These are phyloP conservation scores for Turnix velox DNA, from an alignment of 2,113 vertebrate species.

Conservation along the genomic window DNA sequence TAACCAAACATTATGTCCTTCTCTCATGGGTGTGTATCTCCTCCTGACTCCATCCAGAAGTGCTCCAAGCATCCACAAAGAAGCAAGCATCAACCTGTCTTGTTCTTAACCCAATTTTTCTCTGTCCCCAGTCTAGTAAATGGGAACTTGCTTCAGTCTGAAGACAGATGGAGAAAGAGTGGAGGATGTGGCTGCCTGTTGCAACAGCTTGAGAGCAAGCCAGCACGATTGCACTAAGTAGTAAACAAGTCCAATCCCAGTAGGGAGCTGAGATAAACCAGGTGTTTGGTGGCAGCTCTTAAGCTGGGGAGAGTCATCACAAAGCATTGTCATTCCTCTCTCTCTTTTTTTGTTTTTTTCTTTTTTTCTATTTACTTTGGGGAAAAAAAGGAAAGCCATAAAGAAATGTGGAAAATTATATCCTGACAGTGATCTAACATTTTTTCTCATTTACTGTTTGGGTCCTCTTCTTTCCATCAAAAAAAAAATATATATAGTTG, in stretches of 20 bases:
- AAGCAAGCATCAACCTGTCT: not conserved
- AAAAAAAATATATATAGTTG: not conserved
- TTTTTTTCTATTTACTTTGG: rapidly evolving
- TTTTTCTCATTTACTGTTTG: not conserved
- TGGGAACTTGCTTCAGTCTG: not conserved
- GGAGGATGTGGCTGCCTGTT: not conserved
- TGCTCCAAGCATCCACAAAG: not conserved
- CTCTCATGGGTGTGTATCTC: rapidly evolving
- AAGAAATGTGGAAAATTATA: not conserved
- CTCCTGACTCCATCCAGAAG: not conserved
- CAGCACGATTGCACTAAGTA: not conserved
- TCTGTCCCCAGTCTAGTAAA: not conserved
- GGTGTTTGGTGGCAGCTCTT: not conserved
- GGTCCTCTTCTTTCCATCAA: not conserved
- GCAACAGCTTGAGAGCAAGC: not conserved
- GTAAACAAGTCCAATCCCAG: not conserved
- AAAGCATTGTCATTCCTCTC: not conserved
- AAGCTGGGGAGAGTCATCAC: not conserved
- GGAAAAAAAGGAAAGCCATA: not conserved
- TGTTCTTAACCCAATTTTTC: not conserved
- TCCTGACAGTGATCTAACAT: not conserved
- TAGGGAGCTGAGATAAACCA: not conserved
- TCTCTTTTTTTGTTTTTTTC: not conserved
- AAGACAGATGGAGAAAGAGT: not conserved
- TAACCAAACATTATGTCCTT: not conserved